Evolutionary conservation across 2,797 vertebrate genomes (phyloP).

Genomic region (Coreius guichenoti): DNA sequence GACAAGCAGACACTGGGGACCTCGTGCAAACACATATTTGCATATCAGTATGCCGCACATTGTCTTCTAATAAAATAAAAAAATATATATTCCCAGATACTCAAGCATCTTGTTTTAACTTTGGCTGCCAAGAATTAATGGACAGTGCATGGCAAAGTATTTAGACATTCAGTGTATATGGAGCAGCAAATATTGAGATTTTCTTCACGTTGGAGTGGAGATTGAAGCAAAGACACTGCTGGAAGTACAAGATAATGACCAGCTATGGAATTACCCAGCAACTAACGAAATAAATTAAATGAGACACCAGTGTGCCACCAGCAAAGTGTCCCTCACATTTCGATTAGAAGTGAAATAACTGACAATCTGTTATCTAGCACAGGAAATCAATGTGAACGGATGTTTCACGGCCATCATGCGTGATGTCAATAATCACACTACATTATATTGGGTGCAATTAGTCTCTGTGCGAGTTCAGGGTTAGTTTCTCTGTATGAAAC

Average conservation of each 20-base stretch:
- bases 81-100: slow-evolving; percentile 47
- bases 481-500: slow-evolving; percentile 44
- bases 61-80: slow-evolving; percentile 57
- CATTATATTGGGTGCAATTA: slow-evolving; percentile 70
- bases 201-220: slow-evolving; percentile 58
- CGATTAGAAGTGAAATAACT: slow-evolving; percentile 65
- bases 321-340: slow-evolving; percentile 69
- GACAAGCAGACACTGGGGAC: slow-evolving; percentile 32
- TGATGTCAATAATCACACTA: slow-evolving; percentile 71
- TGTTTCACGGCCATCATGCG: slow-evolving; percentile 65
- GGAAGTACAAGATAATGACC: slow-evolving; percentile 74
- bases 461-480: slow-evolving; percentile 58
- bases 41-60: slow-evolving; percentile 63
- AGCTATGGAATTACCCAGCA: slow-evolving; percentile 61
- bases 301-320: slow-evolving; percentile 65
- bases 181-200: slow-evolving; percentile 62
- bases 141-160: slow-evolving; percentile 38
- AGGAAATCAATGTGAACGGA: slow-evolving; percentile 65
- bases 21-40: slow-evolving; percentile 52
- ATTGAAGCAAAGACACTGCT: slow-evolving; percentile 65
- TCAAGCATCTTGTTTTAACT: slow-evolving; percentile 46
- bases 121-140: slow-evolving; percentile 52
- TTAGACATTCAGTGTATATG: slow-evolving; percentile 39
- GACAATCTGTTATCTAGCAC: slow-evolving; percentile 62
- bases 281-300: slow-evolving; percentile 76